Evolutionary conservation across 2,797 vertebrate species (phyloP), one percentile per base, ranked within the genome.

Genomic region (Podarcis lilfordi): DNA sequence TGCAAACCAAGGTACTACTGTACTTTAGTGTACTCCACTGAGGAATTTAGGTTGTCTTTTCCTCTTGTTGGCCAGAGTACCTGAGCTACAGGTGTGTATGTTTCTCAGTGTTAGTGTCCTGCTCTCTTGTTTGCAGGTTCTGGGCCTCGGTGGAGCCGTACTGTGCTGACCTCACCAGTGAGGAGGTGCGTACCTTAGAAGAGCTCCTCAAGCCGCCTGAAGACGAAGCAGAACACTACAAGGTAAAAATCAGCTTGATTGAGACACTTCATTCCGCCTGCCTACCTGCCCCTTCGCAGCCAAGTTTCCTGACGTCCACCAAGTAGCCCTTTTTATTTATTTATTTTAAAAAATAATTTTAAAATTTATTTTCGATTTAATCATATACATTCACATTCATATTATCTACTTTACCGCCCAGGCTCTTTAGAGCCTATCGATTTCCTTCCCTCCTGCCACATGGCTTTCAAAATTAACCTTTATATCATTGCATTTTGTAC

Each of bases 111-210:
- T 74, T 11, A 8, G 27, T 0, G 3, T 89, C 84, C 66, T 8
- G 0, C 88, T 78, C 32, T 91, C 50, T 35, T 35, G 25, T 32
- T 45, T 0, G 0, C 95, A 99, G 99, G 95, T 99, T 99, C 95
- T 99, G 99, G 99, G 98, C 98, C 0, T 99, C 98, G 0, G 99
- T 99, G 50, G 99, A 99, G 93, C 99, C 99, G 0, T 99, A 99
- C 90, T 99, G 99, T 94, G 98, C 99, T 0, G 99, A 99, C 86
- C 99, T 99, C 91, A 99, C 98, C 89, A 98, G 97, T 0, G 99
- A 99, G 95, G 99, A 99, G 93, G 98, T 98, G 21, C 95, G 98
- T 88, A 97, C 98, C n/a, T 95, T 99, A 69, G 99, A 99, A 90
- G 99, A 99, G 85, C 98, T 99, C 72, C 97, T 99, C 87, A 99